These are phyloP conservation scores for Halictus rubicundus DNA, from an alignment of 1,140 invertebrate genomes.

Conservation along the genomic window DNA sequence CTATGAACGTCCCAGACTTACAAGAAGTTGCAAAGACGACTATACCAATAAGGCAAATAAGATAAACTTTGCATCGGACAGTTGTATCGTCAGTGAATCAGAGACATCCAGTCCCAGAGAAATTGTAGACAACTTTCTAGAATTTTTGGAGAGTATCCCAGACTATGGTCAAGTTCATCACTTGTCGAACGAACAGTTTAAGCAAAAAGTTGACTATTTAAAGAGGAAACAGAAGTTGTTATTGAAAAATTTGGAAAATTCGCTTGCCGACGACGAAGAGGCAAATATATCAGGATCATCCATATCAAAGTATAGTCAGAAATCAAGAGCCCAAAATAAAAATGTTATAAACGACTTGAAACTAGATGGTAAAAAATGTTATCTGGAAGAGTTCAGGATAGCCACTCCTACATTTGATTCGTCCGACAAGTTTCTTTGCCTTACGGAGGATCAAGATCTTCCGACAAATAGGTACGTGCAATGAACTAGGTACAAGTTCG, in stretches of 20 bases:
- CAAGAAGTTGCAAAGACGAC: constrained; percentile 68
- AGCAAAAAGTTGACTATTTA: constrained; percentile 83
- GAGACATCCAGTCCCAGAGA: constrained; percentile 52
- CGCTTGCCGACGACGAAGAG: constrained; percentile 74
- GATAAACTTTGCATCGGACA: constrained; percentile 58
- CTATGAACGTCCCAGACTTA: constrained; percentile 81
- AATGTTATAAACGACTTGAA: constrained; percentile 58
- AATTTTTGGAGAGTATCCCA: constrained; percentile 86
- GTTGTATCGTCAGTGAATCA: constrained; percentile 32
- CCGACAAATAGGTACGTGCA: constrained; percentile 66
- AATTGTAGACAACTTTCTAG: constrained; percentile 81
- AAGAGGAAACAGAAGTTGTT: constrained; percentile 84
- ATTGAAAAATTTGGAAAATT: constrained; percentile 80
- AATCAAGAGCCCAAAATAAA: constrained; percentile 13
- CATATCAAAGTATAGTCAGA: constrained; percentile 17
- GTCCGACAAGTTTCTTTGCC: constrained; percentile 66
- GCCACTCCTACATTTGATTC: constrained; percentile 72
- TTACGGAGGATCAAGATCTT: constrained; percentile 75
- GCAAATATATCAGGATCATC: constrained; percentile 41
- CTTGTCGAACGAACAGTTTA: constrained; percentile 85
- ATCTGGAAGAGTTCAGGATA: constrained; percentile 69
- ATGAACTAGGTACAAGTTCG: not conserved
- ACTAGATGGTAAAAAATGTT: constrained; percentile 75
- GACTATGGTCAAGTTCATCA: constrained; percentile 86
- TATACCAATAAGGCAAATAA: constrained; percentile 45